Conservation (phyloP, 2,888 invertebrate genomes). For the Sarcophaga rosellei region DNA sequence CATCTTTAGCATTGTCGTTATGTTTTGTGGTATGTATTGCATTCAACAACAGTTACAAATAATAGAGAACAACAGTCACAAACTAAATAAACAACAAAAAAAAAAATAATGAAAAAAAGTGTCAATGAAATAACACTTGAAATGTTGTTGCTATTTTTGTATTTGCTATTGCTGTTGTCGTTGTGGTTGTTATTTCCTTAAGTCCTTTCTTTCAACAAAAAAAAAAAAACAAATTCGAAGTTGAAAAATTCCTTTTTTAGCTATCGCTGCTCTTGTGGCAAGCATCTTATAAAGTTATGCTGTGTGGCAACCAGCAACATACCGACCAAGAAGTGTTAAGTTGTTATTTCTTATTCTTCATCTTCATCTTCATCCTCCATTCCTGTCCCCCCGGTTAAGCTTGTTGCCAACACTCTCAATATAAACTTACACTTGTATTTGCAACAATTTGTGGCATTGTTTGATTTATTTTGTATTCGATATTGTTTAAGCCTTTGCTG, state of each 20-base stretch:
- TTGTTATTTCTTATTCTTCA: constrained; percentile 55
- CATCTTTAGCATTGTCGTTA: neutral
- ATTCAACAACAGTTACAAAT: constrained; percentile 45
- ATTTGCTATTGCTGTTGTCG: no score
- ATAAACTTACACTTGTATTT: constrained; percentile 1
- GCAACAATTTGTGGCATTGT: constrained; percentile 55
- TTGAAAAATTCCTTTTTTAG: neutral
- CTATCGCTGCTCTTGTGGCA: constrained; percentile 16
- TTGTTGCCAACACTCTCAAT: neutral
- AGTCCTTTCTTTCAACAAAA: constrained; percentile 16
- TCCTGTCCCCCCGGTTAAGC: neutral
- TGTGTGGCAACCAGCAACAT: neutral
- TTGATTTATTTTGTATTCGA: constrained; percentile 62
- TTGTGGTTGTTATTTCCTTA: neutral
- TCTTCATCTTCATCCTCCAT: neutral
- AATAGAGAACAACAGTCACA: constrained; percentile 5
- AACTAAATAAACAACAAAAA: constrained; percentile 4
- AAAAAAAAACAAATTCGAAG: no score
- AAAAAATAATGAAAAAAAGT: constrained; percentile 48
- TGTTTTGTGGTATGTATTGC: neutral
- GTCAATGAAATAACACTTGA: constrained; percentile 67
- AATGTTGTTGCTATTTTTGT: constrained; percentile 56
- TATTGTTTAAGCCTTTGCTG: constrained; percentile 41
- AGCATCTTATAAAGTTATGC: constrained; percentile 25
- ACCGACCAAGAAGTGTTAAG: constrained; percentile 53